Evolutionary conservation across 2,113 vertebrate species (phyloP), one percentile per base, ranked within the genome.

Genomic region (Atractosteus spatula): DNA sequence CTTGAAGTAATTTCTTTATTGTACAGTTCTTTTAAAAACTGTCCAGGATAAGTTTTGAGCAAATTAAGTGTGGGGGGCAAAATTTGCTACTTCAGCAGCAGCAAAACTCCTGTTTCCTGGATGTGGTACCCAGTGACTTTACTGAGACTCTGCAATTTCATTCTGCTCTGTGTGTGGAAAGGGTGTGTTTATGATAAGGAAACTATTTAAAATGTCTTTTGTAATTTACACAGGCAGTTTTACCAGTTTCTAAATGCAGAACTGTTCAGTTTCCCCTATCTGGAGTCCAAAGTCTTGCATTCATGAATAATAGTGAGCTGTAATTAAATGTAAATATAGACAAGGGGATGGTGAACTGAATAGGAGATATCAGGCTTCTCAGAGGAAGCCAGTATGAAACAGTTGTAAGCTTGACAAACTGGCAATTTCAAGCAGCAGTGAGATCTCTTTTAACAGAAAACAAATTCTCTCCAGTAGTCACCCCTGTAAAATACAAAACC

Each of bases 281-380:
- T 13, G 2, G 3, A 14, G 56, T 3, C 56, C 14, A n/a, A n/a
- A 59, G 56, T 59, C 14, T 3, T 59, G 56, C 7, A 3, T 11
- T 13, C 64, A 43, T 8, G 64, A 44, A 43, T 8, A 43, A 44
- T 66, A n/a, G 7, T 16, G 47, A 68, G 44, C 47, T 54, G 47
- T 68, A 44, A 68, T 68, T 68, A 68, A 68, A 68, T 68, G 66
- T 55, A 55, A 54, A 55, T n/a, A 29, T 16, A 55, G 66, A 68
- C 51, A 42, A 68, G 47, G 47, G 66, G 66, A 3, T 41, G n/a
- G n/a, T n/a, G 51, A 54, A n/a, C 8, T 55, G 45, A 41, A 51
- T 45, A 13, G 29, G 8, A 68, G 66, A 66, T 44, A 51, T 7
- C 47, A 51, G 47, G 47, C 47, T 10, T 51, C 47, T 5, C 47